Percentiles rank a stretch among this genome's conserved stretches.
Evolutionary conservation across 2,113 vertebrate genomes (phyloP).

Genomic region (Aldabrachelys gigantea): DNA sequence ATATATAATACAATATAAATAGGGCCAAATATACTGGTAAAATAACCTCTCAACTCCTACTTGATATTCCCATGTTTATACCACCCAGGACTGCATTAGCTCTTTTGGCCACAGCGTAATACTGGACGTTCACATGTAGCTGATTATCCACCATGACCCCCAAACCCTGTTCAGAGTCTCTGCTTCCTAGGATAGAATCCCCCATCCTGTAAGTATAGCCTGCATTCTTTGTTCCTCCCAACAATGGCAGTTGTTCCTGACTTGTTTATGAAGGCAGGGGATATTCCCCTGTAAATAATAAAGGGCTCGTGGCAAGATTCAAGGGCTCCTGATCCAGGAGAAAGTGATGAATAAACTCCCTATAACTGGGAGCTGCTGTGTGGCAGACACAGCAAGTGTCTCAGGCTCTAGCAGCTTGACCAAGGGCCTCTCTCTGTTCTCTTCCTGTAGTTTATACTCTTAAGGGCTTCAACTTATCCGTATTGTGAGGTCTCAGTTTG

Average conservation of each 20-base stretch:
- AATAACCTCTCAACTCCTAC: not conserved
- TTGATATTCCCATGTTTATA: not conserved
- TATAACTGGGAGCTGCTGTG: not conserved
- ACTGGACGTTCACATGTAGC: not conserved
- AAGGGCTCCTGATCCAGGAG: not conserved
- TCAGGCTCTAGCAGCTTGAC: not conserved
- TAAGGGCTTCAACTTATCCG: not conserved
- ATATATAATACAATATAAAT: not conserved
- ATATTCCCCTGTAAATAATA: not conserved
- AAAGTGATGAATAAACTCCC: not conserved
- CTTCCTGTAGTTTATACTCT: not conserved
- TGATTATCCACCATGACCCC: not conserved
- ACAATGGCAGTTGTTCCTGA: not conserved
- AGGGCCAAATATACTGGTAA: not conserved
- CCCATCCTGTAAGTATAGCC: not conserved
- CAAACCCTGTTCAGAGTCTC: not conserved
- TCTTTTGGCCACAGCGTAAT: not conserved
- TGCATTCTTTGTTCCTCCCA: not conserved
- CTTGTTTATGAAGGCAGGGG: not conserved
- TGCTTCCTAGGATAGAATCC: not conserved
- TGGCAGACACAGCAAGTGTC: not conserved
- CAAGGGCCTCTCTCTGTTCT: not conserved
- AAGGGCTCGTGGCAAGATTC: not conserved
- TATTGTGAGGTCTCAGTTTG: not conserved
- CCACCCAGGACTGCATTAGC: not conserved